A percentile compares a stretch with the other conserved stretches of the same genome.
Evolutionary conservation across 2,113 vertebrate genomes (phyloP).

Genomic region (Coreoperca whiteheadi): DNA sequence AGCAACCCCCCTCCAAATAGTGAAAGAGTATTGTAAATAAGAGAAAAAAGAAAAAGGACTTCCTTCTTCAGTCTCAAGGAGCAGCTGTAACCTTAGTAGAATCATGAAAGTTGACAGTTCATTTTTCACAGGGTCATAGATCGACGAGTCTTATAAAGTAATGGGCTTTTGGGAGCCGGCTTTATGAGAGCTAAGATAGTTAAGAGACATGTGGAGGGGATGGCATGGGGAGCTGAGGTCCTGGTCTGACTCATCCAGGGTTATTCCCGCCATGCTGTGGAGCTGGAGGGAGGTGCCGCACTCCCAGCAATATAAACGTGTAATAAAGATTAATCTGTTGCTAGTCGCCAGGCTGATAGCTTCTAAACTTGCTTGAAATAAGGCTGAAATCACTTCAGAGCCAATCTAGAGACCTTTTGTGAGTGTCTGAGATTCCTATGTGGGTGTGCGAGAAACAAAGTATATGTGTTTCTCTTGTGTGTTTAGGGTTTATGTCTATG

Average conservation of each 20-base stretch:
- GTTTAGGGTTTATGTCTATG: slow-evolving; percentile 48
- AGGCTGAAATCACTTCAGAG: slow-evolving; percentile 87
- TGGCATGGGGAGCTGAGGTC: slow-evolving; percentile 83
- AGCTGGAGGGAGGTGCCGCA: slow-evolving; percentile 74
- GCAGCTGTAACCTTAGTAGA: slow-evolving; percentile 86
- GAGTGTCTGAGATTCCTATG: slow-evolving; percentile 71
- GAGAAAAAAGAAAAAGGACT: slow-evolving; percentile 49
- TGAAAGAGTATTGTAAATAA: slow-evolving; percentile 73
- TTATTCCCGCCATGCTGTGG: slow-evolving; percentile 82
- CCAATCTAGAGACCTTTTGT: slow-evolving; percentile 78
- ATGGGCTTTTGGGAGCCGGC: slow-evolving; percentile 87
- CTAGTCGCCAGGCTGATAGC: slow-evolving; percentile 83
- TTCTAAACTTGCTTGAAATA: slow-evolving; percentile 88
- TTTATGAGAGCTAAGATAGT: slow-evolving; percentile 89
- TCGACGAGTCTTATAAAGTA: slow-evolving; percentile 87
- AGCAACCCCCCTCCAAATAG: slow-evolving; percentile 66
- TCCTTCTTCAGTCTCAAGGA: slow-evolving; percentile 80
- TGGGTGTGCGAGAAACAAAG: slow-evolving; percentile 69
- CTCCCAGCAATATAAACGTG: slow-evolving; percentile 86
- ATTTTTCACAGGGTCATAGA: slow-evolving; percentile 89
- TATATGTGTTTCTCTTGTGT: slow-evolving; percentile 62
- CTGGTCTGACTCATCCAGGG: slow-evolving; percentile 82
- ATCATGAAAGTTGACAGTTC: slow-evolving; percentile 90
- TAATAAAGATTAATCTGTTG: slow-evolving; percentile 91
- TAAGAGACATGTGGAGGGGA: slow-evolving; percentile 87